Percentiles rank a stretch among this genome's conserved stretches.
These are phyloP conservation scores for Boleophthalmus pectinirostris DNA, from an alignment of 2,113 vertebrate genomes.

Conservation along the genomic window DNA sequence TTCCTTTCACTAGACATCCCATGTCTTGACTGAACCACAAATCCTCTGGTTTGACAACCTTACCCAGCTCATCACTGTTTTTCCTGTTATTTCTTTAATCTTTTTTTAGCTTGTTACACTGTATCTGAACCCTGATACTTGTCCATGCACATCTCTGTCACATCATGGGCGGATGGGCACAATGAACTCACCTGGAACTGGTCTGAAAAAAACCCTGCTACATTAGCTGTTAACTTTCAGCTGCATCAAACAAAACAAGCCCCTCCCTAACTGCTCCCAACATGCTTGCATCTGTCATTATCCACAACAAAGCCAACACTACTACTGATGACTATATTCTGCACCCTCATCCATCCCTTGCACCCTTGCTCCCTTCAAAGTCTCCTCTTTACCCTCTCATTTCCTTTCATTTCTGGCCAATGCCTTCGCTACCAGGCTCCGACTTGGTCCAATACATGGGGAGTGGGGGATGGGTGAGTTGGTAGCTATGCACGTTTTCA, in stretches of 20 bases:
- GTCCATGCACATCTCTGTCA: slow-evolving; percentile 29
- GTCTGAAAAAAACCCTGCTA: slow-evolving; percentile 33
- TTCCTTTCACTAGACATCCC: not conserved
- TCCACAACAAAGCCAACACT: slow-evolving; percentile 30
- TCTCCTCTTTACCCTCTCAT: slow-evolving; percentile 14
- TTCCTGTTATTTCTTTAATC: not conserved
- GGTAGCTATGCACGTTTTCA: slow-evolving; percentile 63
- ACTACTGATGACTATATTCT: slow-evolving; percentile 50
- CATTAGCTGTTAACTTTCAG: slow-evolving; percentile 27
- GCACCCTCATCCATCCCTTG: slow-evolving; percentile 22
- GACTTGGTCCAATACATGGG: slow-evolving; percentile 16
- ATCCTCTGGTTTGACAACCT: not conserved
- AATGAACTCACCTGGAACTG: slow-evolving; percentile 34
- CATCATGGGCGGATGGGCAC: slow-evolving; percentile 24
- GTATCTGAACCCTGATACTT: not conserved
- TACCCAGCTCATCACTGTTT: not conserved
- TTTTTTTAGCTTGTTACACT: not conserved
- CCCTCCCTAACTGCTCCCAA: not conserved
- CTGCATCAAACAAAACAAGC: slow-evolving; percentile 12
- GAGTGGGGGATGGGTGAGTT: slow-evolving; percentile 28
- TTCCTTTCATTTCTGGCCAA: slow-evolving; percentile 57
- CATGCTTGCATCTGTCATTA: slow-evolving; percentile 3
- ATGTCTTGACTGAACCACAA: not conserved
- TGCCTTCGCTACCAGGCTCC: slow-evolving; percentile 29
- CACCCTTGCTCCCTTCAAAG: not conserved